Evolutionary conservation across 2,113 vertebrate species (phyloP).

Genomic region (Anarrhichthys ocellatus): DNA sequence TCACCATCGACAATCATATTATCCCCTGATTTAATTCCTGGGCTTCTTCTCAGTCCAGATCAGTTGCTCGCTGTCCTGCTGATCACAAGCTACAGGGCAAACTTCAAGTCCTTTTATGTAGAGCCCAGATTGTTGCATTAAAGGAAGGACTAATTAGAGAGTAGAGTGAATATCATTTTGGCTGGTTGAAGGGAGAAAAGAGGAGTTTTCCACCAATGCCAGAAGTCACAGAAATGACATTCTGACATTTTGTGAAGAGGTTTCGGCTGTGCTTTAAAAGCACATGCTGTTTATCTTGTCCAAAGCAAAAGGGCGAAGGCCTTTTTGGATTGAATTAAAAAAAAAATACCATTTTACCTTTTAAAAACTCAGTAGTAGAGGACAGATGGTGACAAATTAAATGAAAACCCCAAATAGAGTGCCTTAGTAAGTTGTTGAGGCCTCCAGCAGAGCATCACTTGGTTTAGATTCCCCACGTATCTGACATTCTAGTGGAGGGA

Average conservation of each 20-base stretch:
- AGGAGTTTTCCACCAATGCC: background rate
- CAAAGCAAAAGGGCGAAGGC: background rate
- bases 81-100: conserved; percentile 11
- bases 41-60: conserved; percentile 41
- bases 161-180: background rate
- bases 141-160: conserved; percentile 32
- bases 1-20: conserved; percentile 25
- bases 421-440: background rate
- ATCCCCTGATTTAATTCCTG: conserved; percentile 48
- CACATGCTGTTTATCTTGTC: conserved; percentile 2
- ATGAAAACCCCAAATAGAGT: background rate
- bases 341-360: background rate
- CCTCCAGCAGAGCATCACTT: background rate
- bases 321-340: background rate
- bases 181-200: background rate
- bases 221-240: conserved; percentile 2
- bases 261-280: conserved; percentile 12
- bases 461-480: background rate
- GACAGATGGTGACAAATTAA: background rate
- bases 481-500: background rate
- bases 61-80: conserved; percentile 11
- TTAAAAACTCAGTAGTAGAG: background rate
- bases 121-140: conserved; percentile 30
- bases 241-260: conserved; percentile 22
- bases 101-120: conserved; percentile 32